phyloP scores from a whole-genome alignment of 2,113 vertebrate species.

The Oryzias woworae region DNA sequence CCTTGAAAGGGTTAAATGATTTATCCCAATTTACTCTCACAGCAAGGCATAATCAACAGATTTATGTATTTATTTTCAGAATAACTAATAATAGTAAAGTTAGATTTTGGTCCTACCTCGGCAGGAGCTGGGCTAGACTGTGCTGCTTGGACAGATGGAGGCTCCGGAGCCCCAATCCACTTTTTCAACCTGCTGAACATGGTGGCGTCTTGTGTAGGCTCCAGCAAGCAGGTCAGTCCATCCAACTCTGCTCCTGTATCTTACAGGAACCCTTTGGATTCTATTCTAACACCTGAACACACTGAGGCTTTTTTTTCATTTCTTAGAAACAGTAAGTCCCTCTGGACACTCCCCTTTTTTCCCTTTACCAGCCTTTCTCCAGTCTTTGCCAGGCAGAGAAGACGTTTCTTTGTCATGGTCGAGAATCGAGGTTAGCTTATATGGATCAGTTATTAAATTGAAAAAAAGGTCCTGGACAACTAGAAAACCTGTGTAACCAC shows the following conservation, averaged over 20 bases:
- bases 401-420: neutral
- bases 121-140: conserved; percentile 20
- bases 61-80: neutral
- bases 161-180: conserved; percentile 61
- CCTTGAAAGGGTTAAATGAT: no score
- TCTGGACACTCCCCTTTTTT: conserved; percentile 55
- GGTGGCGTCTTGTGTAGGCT: conserved; percentile 14
- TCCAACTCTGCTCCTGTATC: no score
- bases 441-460: no score
- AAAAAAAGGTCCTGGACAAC: neutral
- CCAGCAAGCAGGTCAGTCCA: neutral
- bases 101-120: conserved; percentile 55
- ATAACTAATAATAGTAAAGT: neutral
- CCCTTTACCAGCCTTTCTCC: neutral
- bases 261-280: neutral
- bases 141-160: conserved; percentile 11
- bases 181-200: conserved; percentile 82
- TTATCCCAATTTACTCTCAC: neutral
- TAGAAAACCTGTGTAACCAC: neutral
- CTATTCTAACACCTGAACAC: conserved; percentile 18
- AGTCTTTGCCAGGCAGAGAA: conserved; percentile 8
- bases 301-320: conserved; percentile 75
- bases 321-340: conserved; percentile 78
- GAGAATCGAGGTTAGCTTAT: neutral
- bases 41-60: neutral